Percentiles rank a stretch among this genome's conserved stretches.
phyloP scores from a whole-genome alignment of 2,888 invertebrate species.

The Amblyjoppa fuscipennis region DNA sequence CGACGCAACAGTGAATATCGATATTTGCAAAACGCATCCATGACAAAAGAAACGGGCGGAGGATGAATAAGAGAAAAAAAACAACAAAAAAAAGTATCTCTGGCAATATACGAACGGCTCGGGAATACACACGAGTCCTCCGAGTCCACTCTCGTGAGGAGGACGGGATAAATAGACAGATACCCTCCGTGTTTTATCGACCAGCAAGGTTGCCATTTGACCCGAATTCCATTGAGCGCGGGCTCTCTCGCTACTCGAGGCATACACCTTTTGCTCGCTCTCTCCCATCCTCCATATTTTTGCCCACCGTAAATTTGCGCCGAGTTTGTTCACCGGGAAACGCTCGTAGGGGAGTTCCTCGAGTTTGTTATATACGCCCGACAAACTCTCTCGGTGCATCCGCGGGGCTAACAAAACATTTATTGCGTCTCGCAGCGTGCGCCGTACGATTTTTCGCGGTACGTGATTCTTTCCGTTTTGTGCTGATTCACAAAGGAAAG shows the following conservation, averaged over 20 bases:
- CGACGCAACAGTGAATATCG: neutral
- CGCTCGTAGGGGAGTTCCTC: neutral
- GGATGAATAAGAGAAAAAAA: neutral
- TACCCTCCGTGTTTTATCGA: conserved; percentile 67
- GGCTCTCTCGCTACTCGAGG: conserved; percentile 52
- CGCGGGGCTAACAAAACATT: neutral
- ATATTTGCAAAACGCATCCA: neutral
- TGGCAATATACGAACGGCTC: conserved; percentile 38
- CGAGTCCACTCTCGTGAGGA: conserved; percentile 21
- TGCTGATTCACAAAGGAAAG: neutral
- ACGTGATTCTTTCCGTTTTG: neutral
- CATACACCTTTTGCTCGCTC: conserved; percentile 38
- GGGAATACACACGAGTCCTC: neutral
- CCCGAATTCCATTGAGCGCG: conserved; percentile 71
- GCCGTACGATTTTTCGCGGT: neutral
- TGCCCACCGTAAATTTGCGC: neutral
- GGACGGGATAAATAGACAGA: conserved; percentile 32
- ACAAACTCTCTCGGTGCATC: neutral
- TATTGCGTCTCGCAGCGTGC: neutral
- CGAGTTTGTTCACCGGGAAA: conserved; percentile 22
- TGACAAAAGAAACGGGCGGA: neutral
- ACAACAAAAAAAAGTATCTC: neutral
- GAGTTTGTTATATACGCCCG: neutral
- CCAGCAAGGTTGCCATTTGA: conserved; percentile 70
- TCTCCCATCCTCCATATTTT: neutral